phyloP scores from a whole-genome alignment of 2,888 invertebrate species.

The Baccha elongata region DNA sequence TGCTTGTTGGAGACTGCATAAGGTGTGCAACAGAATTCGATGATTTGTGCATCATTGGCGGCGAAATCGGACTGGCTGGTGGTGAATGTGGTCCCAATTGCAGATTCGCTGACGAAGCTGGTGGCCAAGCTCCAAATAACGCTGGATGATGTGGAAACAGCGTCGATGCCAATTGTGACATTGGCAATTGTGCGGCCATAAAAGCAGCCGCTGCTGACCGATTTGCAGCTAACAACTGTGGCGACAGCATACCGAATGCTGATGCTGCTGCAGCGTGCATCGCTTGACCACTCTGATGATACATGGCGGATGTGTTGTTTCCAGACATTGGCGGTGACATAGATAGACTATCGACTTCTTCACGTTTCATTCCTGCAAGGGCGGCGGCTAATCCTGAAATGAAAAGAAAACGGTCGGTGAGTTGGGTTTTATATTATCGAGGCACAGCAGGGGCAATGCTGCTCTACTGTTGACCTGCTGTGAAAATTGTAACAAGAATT shows the following conservation, averaged over 20 bases:
- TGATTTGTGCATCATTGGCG: conserved; percentile 73
- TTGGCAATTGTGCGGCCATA: conserved; percentile 81
- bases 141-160: conserved; percentile 82
- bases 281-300: conserved; percentile 78
- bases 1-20: conserved; percentile 68
- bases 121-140: conserved; percentile 80
- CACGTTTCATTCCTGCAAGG: conserved; percentile 81
- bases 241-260: conserved; percentile 81
- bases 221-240: conserved; percentile 80
- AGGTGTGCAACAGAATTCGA: conserved; percentile 57
- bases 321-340: conserved; percentile 81
- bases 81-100: conserved; percentile 78
- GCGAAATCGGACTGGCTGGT: conserved; percentile 81
- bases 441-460: conserved; percentile 44
- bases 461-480: conserved; percentile 60
- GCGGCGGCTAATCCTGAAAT: conserved; percentile 81
- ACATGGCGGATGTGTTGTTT: conserved; percentile 78
- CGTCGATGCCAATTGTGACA: conserved; percentile 80
- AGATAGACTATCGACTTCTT: conserved; percentile 80
- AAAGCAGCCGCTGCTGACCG: conserved; percentile 81
- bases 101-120: conserved; percentile 73
- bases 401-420: conserved; percentile 50
- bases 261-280: conserved; percentile 80
- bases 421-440: conserved; percentile 41
- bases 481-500: conserved; percentile 69